Percentiles rank a stretch among this genome's conserved stretches.
Evolutionary conservation across 2,113 vertebrate genomes (phyloP).

Genomic region (Mormyrus lacerda): DNA sequence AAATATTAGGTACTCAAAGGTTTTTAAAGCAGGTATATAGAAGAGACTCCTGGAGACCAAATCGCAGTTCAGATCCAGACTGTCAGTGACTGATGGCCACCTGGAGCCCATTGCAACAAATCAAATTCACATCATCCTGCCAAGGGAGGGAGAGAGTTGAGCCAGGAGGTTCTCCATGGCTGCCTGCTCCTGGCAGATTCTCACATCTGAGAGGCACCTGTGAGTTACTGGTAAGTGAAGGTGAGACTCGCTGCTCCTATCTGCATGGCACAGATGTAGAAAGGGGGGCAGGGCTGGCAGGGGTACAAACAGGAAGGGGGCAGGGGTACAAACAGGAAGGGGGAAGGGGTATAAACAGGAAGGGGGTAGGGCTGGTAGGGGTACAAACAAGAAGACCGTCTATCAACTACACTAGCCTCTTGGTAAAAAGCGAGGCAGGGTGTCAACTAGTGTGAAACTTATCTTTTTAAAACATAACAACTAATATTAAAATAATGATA

Average conservation of each 20-base stretch:
- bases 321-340: neutral
- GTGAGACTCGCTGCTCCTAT: neutral
- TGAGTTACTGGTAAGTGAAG: neutral
- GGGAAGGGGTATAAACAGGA: neutral
- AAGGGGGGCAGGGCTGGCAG: neutral
- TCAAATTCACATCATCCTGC: neutral
- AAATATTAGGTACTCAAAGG: neutral
- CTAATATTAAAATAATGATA: neutral
- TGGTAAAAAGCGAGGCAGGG: neutral
- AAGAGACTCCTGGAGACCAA: neutral
- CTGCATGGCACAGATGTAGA: neutral
- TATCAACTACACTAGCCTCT: neutral
- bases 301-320: neutral
- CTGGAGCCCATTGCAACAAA: neutral
- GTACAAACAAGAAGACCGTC: neutral
- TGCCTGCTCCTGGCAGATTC: neutral
- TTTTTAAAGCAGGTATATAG: neutral
- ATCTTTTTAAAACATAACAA: neutral
- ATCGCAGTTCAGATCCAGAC: neutral
- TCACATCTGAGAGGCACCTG: neutral
- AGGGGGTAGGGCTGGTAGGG: too few relatives aligned
- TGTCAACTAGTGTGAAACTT: neutral
- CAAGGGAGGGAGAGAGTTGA: neutral
- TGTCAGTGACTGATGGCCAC: neutral
- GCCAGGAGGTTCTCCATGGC: neutral